These are phyloP conservation scores for Pemphredon lugubris DNA, from an alignment of 2,888 invertebrate genomes.

Conservation along the genomic window DNA sequence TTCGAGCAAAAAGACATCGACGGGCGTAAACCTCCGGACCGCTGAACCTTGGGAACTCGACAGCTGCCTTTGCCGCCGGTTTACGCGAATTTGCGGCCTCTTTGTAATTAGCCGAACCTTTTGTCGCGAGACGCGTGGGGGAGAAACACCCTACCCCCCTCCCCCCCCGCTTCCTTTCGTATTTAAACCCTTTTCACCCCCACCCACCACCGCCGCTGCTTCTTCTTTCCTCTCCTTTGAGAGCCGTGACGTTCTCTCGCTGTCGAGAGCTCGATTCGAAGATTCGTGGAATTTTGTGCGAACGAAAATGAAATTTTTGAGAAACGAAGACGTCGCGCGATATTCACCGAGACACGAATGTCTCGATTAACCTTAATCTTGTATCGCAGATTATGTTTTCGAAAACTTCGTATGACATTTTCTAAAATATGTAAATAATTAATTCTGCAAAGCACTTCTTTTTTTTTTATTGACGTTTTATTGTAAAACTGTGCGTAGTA, in stretches of 20 bases:
- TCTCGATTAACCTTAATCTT: no score
- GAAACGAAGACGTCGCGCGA: no score
- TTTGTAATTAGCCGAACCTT: conserved; percentile 74
- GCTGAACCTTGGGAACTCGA: conserved; percentile 69
- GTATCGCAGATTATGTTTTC: no score
- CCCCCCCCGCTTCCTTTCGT: conserved; percentile 25
- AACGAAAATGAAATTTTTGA: no score
- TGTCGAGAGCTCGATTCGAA: no score
- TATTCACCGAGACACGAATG: no score
- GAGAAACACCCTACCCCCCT: conserved; percentile 45
- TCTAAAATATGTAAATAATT: no score
- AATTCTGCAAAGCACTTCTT: no score
- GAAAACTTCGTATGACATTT: no score
- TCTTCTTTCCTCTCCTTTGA: conserved; percentile 1
- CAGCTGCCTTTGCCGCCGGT: conserved; percentile 72
- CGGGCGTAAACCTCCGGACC: conserved; percentile 53
- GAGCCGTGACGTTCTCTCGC: neutral
- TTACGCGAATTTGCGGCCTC: conserved; percentile 70
- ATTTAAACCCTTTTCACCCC: conserved; percentile 7
- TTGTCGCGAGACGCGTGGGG: conserved; percentile 61
- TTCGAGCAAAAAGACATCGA: conserved; percentile 62
- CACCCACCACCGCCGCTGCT: neutral
- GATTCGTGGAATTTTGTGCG: no score
- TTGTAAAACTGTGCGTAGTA: no score
- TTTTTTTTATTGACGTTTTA: no score